A percentile compares a stretch with the other conserved stretches of the same genome.
These are phyloP conservation scores for Pangasius djambal DNA, from an alignment of 2,797 vertebrate genomes.

Conservation along the genomic window DNA sequence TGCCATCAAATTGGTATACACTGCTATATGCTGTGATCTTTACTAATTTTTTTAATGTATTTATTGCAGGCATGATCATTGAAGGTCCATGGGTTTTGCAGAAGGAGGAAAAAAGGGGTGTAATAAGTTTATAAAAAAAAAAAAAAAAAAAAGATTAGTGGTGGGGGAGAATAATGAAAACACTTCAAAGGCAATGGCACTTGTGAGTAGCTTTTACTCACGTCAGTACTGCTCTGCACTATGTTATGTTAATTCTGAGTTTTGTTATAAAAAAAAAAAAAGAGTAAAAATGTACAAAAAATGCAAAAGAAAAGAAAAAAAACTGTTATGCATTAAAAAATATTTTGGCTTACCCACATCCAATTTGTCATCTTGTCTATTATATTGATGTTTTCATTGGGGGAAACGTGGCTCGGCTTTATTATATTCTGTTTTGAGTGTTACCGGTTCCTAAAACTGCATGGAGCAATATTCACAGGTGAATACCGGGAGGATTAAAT, in stretches of 20 bases:
- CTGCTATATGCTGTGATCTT: not conserved
- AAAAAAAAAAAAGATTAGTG: constrained; percentile 8
- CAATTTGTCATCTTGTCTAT: constrained; percentile 3
- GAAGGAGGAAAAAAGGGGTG: constrained; percentile 50
- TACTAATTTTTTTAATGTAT: constrained; percentile 18
- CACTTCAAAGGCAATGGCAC: constrained; percentile 47
- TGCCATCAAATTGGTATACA: no score
- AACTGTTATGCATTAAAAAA: constrained; percentile 49
- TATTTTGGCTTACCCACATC: constrained; percentile 25
- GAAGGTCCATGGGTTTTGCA: constrained; percentile 50
- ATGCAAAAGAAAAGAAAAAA: constrained; percentile 25
- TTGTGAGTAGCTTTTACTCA: constrained; percentile 48
- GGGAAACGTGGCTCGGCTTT: not conserved
- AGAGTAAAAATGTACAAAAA: constrained; percentile 59
- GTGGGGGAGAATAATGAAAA: constrained; percentile 21
- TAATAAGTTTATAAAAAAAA: constrained; percentile 24
- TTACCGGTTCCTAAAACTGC: not conserved
- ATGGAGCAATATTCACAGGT: not conserved
- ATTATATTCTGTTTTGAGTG: not conserved
- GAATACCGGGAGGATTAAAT: not conserved
- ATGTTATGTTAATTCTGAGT: constrained; percentile 59
- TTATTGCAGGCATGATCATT: constrained; percentile 32
- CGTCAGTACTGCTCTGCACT: constrained; percentile 66
- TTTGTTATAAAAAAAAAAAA: constrained; percentile 69
- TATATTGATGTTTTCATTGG: not conserved